Percentiles rank a stretch among this genome's conserved stretches.
phyloP scores from a whole-genome alignment of 1,140 invertebrate species.

The Sarcophaga bullata region DNA sequence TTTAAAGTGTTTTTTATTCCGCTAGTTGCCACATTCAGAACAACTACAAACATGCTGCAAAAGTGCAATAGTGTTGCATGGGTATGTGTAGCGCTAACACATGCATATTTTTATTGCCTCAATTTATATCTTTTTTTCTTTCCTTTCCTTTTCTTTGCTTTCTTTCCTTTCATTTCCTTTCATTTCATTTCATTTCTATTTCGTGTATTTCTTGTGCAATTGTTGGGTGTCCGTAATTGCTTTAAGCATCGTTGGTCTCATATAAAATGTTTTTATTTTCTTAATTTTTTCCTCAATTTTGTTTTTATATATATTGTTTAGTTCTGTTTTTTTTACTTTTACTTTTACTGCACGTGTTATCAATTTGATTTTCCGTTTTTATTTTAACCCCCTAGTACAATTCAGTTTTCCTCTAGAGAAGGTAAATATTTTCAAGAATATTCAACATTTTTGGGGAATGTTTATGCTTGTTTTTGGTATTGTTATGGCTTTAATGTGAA shows the following conservation, averaged over 20 bases:
- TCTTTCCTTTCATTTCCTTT: too few relatives aligned
- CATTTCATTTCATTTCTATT: too few relatives aligned
- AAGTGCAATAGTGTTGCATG: not conserved
- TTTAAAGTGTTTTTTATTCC: not conserved
- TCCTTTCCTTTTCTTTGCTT: too few relatives aligned
- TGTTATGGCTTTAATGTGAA: too few relatives aligned
- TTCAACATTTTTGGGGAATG: not conserved
- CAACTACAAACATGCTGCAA: too few relatives aligned
- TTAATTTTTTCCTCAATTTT: not conserved
- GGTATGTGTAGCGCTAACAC: not conserved
- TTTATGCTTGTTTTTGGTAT: too few relatives aligned
- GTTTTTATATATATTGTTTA: too few relatives aligned
- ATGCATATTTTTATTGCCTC: not conserved
- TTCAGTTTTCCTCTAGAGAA: too few relatives aligned
- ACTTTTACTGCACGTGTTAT: not conserved
- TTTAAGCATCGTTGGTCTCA: slow-evolving; percentile 12
- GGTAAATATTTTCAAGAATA: too few relatives aligned
- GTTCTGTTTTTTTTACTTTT: not conserved
- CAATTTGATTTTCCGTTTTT: not conserved
- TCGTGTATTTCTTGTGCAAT: not conserved
- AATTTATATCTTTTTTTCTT: not conserved
- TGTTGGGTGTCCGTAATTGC: slow-evolving; percentile 5
- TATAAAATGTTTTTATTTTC: not conserved
- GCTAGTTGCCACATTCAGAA: too few relatives aligned
- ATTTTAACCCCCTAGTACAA: not conserved